Percentiles rank a stretch among this genome's conserved stretches.
Conservation (phyloP, 2,797 vertebrate genomes). For the Sciaenops ocellatus region DNA sequence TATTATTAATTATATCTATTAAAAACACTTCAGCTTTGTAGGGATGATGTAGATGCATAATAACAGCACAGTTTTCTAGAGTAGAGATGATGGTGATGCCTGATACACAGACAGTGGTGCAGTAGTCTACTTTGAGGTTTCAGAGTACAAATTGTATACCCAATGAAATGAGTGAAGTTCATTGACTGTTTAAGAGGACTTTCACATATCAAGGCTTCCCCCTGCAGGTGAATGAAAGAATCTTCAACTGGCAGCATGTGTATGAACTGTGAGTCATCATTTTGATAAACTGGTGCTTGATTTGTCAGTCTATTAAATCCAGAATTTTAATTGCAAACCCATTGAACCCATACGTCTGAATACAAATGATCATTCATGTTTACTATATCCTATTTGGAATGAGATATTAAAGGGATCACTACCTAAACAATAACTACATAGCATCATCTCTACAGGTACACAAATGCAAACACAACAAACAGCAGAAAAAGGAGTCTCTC, state of each 20-base stretch:
- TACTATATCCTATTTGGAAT: not conserved
- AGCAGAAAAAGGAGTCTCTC: not conserved
- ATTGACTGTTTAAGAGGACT: not conserved
- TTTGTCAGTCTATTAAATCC: not conserved
- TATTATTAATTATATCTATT: not conserved
- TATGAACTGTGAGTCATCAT: not conserved
- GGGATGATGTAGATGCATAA: too few species aligned
- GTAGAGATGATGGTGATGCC: not conserved
- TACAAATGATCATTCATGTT: not conserved
- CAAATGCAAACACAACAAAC: not conserved
- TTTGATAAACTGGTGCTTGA: not conserved
- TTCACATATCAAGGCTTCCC: constrained; percentile 5
- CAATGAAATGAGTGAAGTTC: not conserved
- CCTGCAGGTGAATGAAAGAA: constrained; percentile 20
- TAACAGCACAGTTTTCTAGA: not conserved
- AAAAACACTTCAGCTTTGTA: not conserved
- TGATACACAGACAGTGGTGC: not conserved
- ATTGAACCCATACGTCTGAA: not conserved
- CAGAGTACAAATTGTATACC: too few species aligned
- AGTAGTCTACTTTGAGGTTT: not conserved
- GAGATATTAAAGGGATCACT: too few species aligned
- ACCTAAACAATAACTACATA: too few species aligned
- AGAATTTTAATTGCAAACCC: not conserved
- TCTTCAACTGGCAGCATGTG: not conserved
- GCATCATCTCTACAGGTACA: too few species aligned